These are phyloP conservation scores for Luehdorfia chinensis DNA, from an alignment of 1,140 invertebrate species.

Conservation along the genomic window DNA sequence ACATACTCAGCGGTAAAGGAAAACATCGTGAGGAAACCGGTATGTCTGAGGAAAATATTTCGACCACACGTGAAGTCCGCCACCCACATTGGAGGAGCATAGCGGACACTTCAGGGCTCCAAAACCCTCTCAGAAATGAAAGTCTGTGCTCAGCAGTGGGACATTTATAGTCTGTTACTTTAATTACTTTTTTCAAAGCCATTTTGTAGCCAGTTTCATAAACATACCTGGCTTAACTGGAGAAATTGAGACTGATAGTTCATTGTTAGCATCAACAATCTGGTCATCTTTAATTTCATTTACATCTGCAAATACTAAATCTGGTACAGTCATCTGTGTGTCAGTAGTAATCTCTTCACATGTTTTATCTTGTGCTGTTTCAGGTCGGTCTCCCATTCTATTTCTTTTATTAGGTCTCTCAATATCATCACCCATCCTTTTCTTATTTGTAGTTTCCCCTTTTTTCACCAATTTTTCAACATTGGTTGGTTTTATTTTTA, in stretches of 20 bases:
- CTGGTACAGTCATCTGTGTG: constrained; percentile 20
- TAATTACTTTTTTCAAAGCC: too few species aligned
- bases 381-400: background rate
- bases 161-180: too few species aligned
- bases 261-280: constrained; percentile 31
- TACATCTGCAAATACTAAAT: constrained; percentile 55
- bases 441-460: constrained; percentile 15
- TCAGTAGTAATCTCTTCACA: constrained; percentile 3
- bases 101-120: too few species aligned
- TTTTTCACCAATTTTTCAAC: constrained; percentile 21
- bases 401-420: constrained; percentile 1
- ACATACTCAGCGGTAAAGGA: too few species aligned
- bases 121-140: too few species aligned
- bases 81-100: too few species aligned
- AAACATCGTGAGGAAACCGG: too few species aligned
- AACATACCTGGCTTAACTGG: constrained; percentile 12
- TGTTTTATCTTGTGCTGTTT: background rate
- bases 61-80: too few species aligned
- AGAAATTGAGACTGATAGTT: constrained; percentile 10
- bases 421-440: constrained; percentile 12
- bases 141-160: too few species aligned
- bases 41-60: too few species aligned
- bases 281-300: constrained; percentile 37
- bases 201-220: too few species aligned
- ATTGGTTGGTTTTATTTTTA: constrained; percentile 24